Evolutionary conservation across 2,113 vertebrate species (phyloP), one percentile per base, ranked within the genome.

Genomic region (Spilogale gracilis): DNA sequence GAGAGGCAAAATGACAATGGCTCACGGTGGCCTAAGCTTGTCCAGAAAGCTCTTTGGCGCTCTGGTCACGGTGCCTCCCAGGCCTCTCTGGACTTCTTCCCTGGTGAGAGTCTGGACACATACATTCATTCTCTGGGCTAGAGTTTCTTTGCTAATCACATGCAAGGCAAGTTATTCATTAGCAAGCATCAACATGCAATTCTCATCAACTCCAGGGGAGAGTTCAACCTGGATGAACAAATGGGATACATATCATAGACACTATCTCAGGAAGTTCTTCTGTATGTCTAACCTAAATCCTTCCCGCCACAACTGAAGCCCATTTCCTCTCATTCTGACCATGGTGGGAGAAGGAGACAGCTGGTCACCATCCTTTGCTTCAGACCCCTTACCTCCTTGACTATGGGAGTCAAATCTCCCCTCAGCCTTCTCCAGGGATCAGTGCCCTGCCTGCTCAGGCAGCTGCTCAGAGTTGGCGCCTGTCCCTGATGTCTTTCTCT

Each of bases 281-380:
- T 95, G 61, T 94, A 91, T 21, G 95, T 97, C 97, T 98, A 97
- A 96, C 96, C 90, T 95, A 96, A 97, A 95, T 97, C 97, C 97
- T 98, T 98, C 98, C 97, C 97, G 97, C 63, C 83, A 78, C 86
- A 80, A 61, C 27, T 58, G 81, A 97, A 97, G 76, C 79, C 89
- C 6, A 12, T 95, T 98, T 98, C 96, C 98, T 98, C 78, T 97
- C 86, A 94, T 97, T 97, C 95, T 95, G 84, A 88, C 91, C 45
- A 21, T 16, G 32, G 54, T 89, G 71, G 82, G 93, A 96, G 87
- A 94, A 67, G 76, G 87, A 85, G 87, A 84, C 88, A 89, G 48
- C 60, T 0, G 0, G 90, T 67, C 88, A 52, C 94, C 85, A 78
- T 80, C 60, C 20, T 85, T 60, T 91, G 71, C 88, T 82, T 78